Evolutionary conservation across 2,888 invertebrate genomes (phyloP).

Genomic region (Leptarthrus brevirostris): DNA sequence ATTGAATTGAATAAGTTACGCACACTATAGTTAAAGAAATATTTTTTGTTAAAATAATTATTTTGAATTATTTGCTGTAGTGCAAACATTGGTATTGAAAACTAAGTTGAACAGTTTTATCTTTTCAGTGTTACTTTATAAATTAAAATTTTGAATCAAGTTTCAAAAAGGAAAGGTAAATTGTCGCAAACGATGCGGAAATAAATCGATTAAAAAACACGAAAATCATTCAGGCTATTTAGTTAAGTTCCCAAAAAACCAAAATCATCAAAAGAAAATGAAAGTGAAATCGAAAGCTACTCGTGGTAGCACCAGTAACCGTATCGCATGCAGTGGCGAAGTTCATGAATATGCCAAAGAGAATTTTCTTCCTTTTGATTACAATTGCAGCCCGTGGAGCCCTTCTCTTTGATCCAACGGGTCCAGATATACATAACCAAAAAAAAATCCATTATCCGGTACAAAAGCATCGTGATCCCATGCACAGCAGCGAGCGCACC

Average conservation of each 20-base stretch:
- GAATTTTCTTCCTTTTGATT: conserved; percentile 20
- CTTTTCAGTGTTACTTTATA: too few relatives aligned
- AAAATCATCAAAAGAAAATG: conserved; percentile 30
- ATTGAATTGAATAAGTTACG: too few relatives aligned
- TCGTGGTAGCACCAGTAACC: conserved; percentile 3
- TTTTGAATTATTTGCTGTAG: too few relatives aligned
- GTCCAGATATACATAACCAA: conserved; percentile 6
- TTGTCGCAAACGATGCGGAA: too few relatives aligned
- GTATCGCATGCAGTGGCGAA: conserved; percentile 19
- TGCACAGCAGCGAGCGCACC: conserved; percentile 10
- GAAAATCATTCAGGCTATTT: too few relatives aligned
- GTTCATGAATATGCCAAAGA: conserved; percentile 4
- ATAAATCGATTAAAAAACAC: too few relatives aligned
- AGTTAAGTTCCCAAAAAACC: conserved; percentile 20
- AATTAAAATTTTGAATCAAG: too few relatives aligned
- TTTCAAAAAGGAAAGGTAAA: too few relatives aligned
- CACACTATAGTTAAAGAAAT: too few relatives aligned
- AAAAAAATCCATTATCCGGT: conserved; percentile 26
- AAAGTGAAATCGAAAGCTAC: conserved; percentile 21
- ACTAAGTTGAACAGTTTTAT: too few relatives aligned
- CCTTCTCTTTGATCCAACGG: conserved; percentile 22
- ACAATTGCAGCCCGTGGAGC: conserved; percentile 4
- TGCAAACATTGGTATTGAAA: too few relatives aligned
- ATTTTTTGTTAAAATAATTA: too few relatives aligned
- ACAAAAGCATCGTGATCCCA: conserved; percentile 35